Evolutionary conservation across 2,888 invertebrate species (phyloP), one percentile per base, ranked within the genome.

Genomic region (Drosophila greeni): DNA sequence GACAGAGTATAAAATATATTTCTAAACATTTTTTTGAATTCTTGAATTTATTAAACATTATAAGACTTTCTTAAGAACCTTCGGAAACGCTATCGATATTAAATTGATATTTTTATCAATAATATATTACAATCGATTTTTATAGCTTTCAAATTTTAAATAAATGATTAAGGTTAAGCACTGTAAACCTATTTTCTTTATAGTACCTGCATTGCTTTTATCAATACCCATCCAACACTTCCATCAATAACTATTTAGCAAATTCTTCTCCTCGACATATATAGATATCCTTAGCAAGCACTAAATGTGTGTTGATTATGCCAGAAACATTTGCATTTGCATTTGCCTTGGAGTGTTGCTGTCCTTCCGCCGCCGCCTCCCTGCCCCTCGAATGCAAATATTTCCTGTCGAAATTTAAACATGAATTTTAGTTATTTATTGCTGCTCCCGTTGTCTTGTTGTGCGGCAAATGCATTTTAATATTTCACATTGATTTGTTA

Each of bases 401-500:
- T 64, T 69, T 73, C 62, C 18, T 45, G 45, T 45, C 45, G 54
- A 77, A 77, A 83, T 78, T 79, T 83, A 81, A 83, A 81, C 78
- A 79, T 75, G 82, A 70, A 77, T 81, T 83, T 83, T 75, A 77
- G 78, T 77, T 83, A 83, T 81, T 79, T 79, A 60, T 76, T 64
- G 72, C 53, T 75, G 62, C 16, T 70, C 60, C 53, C 47, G 56
- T 47, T 71, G 76, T 73, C 62, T 78, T 67, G 70, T 61, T 67
- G 75, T 82, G 74, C 58, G 72, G 78, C 77, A 83, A 83, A 77
- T 83, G 84, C 75, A 81, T 79, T 79, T 79, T 83, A 79, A 79
- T 79, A 79, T 81, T 80, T 78, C 70, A 80, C 69, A 75, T 82
- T 82, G 82, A 80, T 80, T 82, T 80, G 84, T 78, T 80, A 80